Evolutionary conservation across 2,888 invertebrate species (phyloP), one percentile per base, ranked within the genome.

Genomic region (Monopis laevigella): DNA sequence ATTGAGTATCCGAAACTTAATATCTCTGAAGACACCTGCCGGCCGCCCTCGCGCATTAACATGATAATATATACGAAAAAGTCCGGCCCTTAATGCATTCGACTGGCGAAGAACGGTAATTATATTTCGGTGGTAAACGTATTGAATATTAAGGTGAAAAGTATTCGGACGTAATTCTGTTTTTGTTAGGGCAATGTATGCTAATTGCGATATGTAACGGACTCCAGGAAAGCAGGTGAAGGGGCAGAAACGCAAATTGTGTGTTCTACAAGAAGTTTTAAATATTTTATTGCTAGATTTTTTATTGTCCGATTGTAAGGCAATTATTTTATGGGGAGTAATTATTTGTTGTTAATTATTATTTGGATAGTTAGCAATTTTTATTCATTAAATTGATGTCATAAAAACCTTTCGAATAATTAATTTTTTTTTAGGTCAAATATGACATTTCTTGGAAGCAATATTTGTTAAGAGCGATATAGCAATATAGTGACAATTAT

Each of bases 41-140:
- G 55, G 55, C 55, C 59, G 57, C 63, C 55, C 62, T 56, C 57
- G 42, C 56, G 50, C 62, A 64, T 72, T 66, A 64, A 67, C 58
- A 69, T 68, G 70, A 60, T 67, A 75, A 74, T 71, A 59, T 70
- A 71, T 72, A 62, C 73, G 55, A 58, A 56, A 61, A 65, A 63
- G 65, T n/a, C n/a, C n/a, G 63, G 57, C 59, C 64, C 67, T 64
- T 65, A 67, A 69, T 66, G 62, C 65, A 65, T 66, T 66, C 66
- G 62, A 58, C 62, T 60, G 68, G 68, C 58, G 64, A 61, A 65
- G 62, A 59, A 54, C 53, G 49, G 65, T 74, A 74, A 72, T 78
- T 72, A 77, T 71, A 67, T 71, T 77, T 77, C 70, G 67, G 75
- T 75, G 71, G 40, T 69, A 73, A 75, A 73, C 59, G 73, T 73